Evolutionary conservation across 1,140 invertebrate species (phyloP).

Genomic region (Lordiphosa stackelbergi): DNA sequence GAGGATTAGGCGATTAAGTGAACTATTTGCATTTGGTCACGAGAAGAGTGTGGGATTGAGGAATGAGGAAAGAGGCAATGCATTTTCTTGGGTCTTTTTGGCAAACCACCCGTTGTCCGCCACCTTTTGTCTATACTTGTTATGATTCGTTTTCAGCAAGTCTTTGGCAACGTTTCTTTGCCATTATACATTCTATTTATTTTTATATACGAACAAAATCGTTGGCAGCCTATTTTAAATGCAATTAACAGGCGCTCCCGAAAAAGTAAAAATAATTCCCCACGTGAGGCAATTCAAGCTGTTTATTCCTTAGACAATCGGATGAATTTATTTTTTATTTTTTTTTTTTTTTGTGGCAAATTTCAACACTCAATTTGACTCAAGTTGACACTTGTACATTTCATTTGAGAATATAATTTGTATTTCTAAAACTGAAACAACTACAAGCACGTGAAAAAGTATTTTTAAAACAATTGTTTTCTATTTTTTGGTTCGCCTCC

Average conservation of each 20-base stretch:
- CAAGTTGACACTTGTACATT: conserved; percentile 72
- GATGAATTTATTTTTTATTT: conserved; percentile 26
- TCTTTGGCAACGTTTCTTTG: conserved; percentile 19
- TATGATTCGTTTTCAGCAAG: conserved; percentile 26
- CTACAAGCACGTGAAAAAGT: conserved; percentile 35
- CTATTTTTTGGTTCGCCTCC: conserved; percentile 47
- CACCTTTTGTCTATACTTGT: conserved; percentile 39
- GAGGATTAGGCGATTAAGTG: neutral
- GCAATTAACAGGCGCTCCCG: conserved; percentile 61
- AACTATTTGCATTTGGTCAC: too few relatives aligned
- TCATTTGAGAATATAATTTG: conserved; percentile 42
- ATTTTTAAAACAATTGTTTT: conserved; percentile 70
- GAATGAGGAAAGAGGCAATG: conserved; percentile 11
- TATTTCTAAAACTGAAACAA: conserved; percentile 51
- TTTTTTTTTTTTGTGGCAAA: conserved; percentile 25
- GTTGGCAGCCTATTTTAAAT: conserved; percentile 59
- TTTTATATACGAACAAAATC: conserved; percentile 32
- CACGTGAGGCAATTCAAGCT: conserved; percentile 45
- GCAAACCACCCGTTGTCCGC: conserved; percentile 40
- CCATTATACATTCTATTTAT: conserved; percentile 8
- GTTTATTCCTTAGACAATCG: conserved; percentile 66
- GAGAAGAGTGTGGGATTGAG: neutral
- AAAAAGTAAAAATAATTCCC: conserved; percentile 1
- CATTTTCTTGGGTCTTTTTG: conserved; percentile 28
- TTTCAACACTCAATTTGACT: conserved; percentile 58